Evolutionary conservation across 2,888 invertebrate genomes (phyloP), one percentile per base, ranked within the genome.

Genomic region (Patella pellucida): DNA sequence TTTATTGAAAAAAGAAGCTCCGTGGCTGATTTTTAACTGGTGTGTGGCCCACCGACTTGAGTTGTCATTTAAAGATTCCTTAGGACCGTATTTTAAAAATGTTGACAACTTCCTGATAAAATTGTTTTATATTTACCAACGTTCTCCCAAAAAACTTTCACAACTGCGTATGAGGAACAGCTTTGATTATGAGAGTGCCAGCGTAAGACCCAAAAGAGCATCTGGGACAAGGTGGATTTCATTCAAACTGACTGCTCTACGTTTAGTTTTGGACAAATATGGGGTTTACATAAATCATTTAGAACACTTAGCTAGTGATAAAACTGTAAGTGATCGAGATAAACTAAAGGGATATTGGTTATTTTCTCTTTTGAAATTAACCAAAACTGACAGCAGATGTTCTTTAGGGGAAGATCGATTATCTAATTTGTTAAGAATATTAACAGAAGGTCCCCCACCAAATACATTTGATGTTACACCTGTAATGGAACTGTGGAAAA

Each of bases 251-350:
- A 51, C n/a, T 31, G 68, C 73, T n/a, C 51, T 73, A 16, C 23
- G 68, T 5, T 23, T 73, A 23, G 50, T 68, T 31, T 52, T 73
- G 19, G 73, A 73, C 41, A 73, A 73, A 31, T 73, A 15, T 68
- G 73, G 73, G 68, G 67, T 73, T 27, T 73, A 73, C 51, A 73
- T 73, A n/a, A 50, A 31, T 19, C 73, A 73, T 68, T 68, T 73
- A 62, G 62, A 73, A 23, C 68, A 73, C 19, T 16, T 73, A 14
- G 27, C 73, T 16, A 54, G 62, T 31, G 23, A 72, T 16, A 56
- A 19, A 19, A n/a, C 56, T n/a, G 19, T 19, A 14, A 56, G 56
- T 56, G 62, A 73, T 19, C 19, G 16, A 19, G 15, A 31, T 14
- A 27, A 73, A 41, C 16, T 73, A 62, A n/a, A 4, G 15, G 68